Evolutionary conservation across 2,888 invertebrate genomes (phyloP).

Genomic region (Drosophila pegasa): DNA sequence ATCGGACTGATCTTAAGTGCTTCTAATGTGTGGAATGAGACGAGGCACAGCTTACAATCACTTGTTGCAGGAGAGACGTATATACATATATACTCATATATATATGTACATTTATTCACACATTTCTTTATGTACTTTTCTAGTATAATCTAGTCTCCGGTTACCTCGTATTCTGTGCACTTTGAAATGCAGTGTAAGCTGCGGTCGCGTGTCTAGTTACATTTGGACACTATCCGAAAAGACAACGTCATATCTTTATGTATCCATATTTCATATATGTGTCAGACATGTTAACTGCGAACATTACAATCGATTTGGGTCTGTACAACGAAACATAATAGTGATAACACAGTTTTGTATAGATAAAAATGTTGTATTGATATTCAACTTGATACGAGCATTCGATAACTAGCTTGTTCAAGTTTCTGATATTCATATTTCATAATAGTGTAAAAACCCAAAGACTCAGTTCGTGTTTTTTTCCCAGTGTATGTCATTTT

Average conservation of each 20-base stretch:
- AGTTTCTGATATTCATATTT: background rate
- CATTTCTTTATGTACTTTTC: conserved; percentile 1
- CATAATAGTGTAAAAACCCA: background rate
- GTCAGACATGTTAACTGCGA: background rate
- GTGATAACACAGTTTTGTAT: conserved; percentile 2
- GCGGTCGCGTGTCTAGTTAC: conserved; percentile 41
- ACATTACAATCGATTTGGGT: conserved; percentile 2
- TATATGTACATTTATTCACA: background rate
- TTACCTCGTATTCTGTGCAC: conserved; percentile 19
- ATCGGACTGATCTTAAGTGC: conserved; percentile 47
- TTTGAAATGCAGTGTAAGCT: conserved; percentile 20
- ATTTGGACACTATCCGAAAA: conserved; percentile 18
- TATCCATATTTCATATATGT: background rate
- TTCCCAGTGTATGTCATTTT: conserved; percentile 1
- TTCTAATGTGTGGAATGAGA: conserved; percentile 32
- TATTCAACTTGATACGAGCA: conserved; percentile 10
- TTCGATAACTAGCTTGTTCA: background rate
- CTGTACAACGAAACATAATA: background rate
- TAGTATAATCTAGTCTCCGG: conserved; percentile 26
- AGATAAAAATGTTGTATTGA: conserved; percentile 10
- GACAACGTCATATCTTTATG: conserved; percentile 9
- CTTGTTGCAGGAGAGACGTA: conserved; percentile 10
- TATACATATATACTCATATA: conserved; percentile 3
- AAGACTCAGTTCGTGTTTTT: background rate
- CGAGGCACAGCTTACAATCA: conserved; percentile 29